A percentile compares a stretch with the other conserved stretches of the same genome.
Conservation (phyloP, 2,888 invertebrate genomes). For the Thymelicus sylvestris region DNA sequence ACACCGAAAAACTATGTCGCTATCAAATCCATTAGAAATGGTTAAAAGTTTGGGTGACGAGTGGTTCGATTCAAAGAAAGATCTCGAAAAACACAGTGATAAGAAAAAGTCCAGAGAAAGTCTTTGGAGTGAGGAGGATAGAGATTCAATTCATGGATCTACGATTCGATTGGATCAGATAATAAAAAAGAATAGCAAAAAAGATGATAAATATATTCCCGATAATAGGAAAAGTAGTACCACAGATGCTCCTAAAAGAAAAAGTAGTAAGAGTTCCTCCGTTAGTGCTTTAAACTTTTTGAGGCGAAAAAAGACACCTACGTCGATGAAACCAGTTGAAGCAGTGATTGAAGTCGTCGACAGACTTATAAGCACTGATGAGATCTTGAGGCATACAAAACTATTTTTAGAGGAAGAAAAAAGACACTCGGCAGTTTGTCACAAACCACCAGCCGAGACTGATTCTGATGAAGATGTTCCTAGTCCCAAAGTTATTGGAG, state of each 20-base stretch:
- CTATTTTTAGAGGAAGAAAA: slow-evolving; percentile 75
- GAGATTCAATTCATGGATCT: slow-evolving; percentile 74
- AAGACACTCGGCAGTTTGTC: slow-evolving; percentile 60
- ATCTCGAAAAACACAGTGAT: slow-evolving; percentile 68
- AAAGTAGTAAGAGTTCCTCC: slow-evolving; percentile 75
- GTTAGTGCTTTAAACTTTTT: slow-evolving; percentile 76
- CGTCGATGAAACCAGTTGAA: slow-evolving; percentile 69
- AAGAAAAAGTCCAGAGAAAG: slow-evolving; percentile 79
- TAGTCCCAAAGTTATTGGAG: slow-evolving; percentile 63
- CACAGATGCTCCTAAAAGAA: slow-evolving; percentile 71
- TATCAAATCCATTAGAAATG: slow-evolving; percentile 79
- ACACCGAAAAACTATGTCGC: slow-evolving; percentile 79
- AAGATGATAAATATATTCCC: slow-evolving; percentile 66
- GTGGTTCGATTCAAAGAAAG: slow-evolving; percentile 74
- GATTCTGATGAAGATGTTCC: slow-evolving; percentile 74
- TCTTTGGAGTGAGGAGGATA: slow-evolving; percentile 80
- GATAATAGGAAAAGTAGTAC: slow-evolving; percentile 67
- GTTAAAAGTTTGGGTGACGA: slow-evolving; percentile 78
- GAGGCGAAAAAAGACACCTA: slow-evolving; percentile 74
- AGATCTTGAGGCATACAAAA: slow-evolving; percentile 70
- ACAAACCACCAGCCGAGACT: slow-evolving; percentile 63
- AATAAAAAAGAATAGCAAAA: slow-evolving; percentile 74
- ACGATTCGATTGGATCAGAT: slow-evolving; percentile 66
- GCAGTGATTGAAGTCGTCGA: slow-evolving; percentile 68
- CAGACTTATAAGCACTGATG: slow-evolving; percentile 61